These are phyloP conservation scores for Cotesia glomerata DNA, from an alignment of 1,140 invertebrate genomes.

Conservation along the genomic window DNA sequence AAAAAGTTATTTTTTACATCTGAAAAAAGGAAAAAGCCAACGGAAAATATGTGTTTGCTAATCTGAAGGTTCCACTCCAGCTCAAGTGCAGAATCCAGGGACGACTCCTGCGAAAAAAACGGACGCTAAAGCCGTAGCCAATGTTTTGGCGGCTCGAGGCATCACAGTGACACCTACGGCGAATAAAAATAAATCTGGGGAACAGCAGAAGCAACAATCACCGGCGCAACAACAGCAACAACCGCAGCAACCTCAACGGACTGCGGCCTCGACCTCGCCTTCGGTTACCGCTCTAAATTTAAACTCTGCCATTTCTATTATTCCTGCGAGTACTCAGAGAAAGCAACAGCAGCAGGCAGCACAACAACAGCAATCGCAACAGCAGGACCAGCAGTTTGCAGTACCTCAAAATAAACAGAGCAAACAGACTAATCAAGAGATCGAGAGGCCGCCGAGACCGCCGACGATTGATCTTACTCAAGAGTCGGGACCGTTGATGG, in stretches of 20 bases:
- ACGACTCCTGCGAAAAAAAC: constrained; percentile 61
- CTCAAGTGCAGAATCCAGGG: constrained; percentile 53
- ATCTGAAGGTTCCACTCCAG: constrained; percentile 57
- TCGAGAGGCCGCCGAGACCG: constrained; percentile 63
- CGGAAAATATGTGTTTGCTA: constrained; percentile 47
- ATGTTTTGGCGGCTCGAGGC: constrained; percentile 75
- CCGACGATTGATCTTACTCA: constrained; percentile 67
- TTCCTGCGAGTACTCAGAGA: constrained; percentile 62
- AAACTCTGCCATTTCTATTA: constrained; percentile 76
- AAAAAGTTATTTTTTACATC: not conserved
- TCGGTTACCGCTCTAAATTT: constrained; percentile 67
- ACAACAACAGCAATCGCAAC: constrained; percentile 24
- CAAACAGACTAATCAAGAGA: constrained; percentile 46
- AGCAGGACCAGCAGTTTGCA: constrained; percentile 51
- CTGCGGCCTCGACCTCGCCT: constrained; percentile 33
- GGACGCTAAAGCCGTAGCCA: constrained; percentile 75
- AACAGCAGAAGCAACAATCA: constrained; percentile 46
- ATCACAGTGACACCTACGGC: constrained; percentile 74
- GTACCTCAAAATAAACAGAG: constrained; percentile 58
- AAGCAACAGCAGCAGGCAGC: constrained; percentile 48
- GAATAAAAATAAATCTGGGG: constrained; percentile 56
- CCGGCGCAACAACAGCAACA: constrained; percentile 30
- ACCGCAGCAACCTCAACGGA: constrained; percentile 33
- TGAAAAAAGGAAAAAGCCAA: constrained; percentile 42
- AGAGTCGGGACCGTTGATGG: constrained; percentile 52